Evolutionary conservation across 2,888 invertebrate species (phyloP), one percentile per base, ranked within the genome.

Genomic region (Euclidia mi): DNA sequence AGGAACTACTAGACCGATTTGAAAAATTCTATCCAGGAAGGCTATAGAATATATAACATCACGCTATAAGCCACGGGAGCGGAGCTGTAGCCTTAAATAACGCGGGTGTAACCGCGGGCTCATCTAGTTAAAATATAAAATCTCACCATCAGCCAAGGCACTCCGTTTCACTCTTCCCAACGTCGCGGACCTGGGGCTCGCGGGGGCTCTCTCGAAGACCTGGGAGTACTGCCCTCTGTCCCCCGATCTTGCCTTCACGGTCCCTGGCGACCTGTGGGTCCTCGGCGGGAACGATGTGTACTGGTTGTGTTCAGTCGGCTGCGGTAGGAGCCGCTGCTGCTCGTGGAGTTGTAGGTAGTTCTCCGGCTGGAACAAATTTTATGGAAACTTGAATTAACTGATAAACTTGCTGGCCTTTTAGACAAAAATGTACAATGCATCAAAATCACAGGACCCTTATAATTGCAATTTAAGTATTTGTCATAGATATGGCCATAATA

Each of bases 191-290:
- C 95, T 78, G 0, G 96, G 95, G 71, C 95, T 95, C 0, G 94
- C 82, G 6, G 95, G 95, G 7, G 95, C 95, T 80, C 95, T 93
- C 71, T 96, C 95, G 65, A 96, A 96, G 40, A 94, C 94, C 81
- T 95, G 94, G 10, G 92, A 92, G 74, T 95, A 95, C 71, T 94
- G 93, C 35, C 94, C 94, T 31, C 91, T 83, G 59, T 94, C 94
- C 0, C 94, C 94, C 43, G 94, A 92, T 44, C 88, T 85, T 1
- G 90, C 90, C 38, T 88, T 82, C 41, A 93, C 90, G 1, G 90
- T 93, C 0, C 90, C 92, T 0, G 89, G 85, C 3, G 90, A 87
- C 37, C 84, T 79, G 55, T 87, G 86, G 0, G 71, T 73, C 11
- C 90, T 81, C 0, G 92, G 93, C 1, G 94, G 93, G 61, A 94